A percentile compares a stretch with the other conserved stretches of the same genome.
Conservation (phyloP, 2,888 invertebrate genomes). For the Ceriagrion tenellum region DNA sequence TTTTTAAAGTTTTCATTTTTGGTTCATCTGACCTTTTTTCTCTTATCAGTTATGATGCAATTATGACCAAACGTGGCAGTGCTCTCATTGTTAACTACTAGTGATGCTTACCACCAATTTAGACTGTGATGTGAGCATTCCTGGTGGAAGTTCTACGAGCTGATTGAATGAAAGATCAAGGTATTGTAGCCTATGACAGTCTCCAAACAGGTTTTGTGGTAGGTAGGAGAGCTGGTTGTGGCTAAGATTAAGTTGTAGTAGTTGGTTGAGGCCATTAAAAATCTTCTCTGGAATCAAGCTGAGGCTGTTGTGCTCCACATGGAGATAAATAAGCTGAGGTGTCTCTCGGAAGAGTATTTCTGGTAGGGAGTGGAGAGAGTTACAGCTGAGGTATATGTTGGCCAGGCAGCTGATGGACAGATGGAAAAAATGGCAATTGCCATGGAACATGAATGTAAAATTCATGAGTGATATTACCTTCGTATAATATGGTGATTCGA, state of each 20-base stretch:
- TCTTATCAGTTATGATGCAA: no score
- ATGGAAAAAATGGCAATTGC: neutral
- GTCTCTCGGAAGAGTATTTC: neutral
- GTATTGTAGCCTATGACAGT: neutral
- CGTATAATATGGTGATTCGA: no score
- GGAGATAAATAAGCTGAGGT: neutral
- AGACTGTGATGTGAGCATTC: neutral
- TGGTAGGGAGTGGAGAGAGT: neutral
- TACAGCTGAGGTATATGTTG: neutral
- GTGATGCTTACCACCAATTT: neutral
- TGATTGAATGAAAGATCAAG: constrained; percentile 8
- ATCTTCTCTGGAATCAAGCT: neutral
- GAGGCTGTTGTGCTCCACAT: neutral
- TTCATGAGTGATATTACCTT: no score
- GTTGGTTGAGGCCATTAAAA: neutral
- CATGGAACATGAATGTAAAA: no score
- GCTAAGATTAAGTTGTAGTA: neutral
- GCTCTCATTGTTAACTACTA: neutral
- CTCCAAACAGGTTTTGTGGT: neutral
- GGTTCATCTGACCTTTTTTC: no score
- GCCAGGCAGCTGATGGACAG: neutral
- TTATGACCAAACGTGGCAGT: no score
- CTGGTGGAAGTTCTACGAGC: neutral
- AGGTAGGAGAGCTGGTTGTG: neutral
- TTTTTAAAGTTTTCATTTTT: no score